phyloP scores from a whole-genome alignment of 2,888 invertebrate genomes.

The Portevinia maculata region DNA sequence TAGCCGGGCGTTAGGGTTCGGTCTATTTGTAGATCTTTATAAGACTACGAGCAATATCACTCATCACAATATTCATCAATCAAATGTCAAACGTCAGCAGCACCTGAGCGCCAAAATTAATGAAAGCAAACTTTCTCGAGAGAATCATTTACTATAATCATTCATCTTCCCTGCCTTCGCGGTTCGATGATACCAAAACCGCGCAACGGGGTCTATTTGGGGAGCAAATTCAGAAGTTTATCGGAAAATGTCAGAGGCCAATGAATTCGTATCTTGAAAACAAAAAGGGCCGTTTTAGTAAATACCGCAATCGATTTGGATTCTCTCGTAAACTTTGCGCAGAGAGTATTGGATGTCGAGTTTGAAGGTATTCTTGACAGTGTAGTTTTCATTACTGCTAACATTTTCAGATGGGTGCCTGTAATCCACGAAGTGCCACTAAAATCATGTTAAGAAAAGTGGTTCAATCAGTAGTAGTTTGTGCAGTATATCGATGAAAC shows the following conservation, averaged over 20 bases:
- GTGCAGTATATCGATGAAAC: background rate
- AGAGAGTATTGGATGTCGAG: too few relatives aligned
- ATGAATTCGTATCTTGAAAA: constrained; percentile 63
- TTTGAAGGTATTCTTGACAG: too few relatives aligned
- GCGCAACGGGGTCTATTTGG: background rate
- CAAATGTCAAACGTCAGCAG: constrained; percentile 21
- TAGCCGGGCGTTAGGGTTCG: constrained; percentile 26
- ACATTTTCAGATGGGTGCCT: too few relatives aligned
- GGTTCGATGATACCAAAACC: constrained; percentile 3
- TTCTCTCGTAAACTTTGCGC: background rate
- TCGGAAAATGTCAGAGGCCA: constrained; percentile 54
- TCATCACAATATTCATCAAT: constrained; percentile 53
- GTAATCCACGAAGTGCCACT: too few relatives aligned
- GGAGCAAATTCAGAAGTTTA: constrained; percentile 52
- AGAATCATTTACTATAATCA: constrained; percentile 1
- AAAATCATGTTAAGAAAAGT: background rate
- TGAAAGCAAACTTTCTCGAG: background rate
- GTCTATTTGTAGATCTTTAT: constrained; percentile 21
- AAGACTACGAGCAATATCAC: constrained; percentile 1
- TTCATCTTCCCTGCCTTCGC: background rate
- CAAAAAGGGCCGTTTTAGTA: constrained; percentile 13
- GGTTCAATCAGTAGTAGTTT: background rate
- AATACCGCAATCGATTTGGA: background rate
- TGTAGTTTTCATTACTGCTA: too few relatives aligned
- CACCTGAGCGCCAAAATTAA: constrained; percentile 34